A percentile compares a stretch with the other conserved stretches of the same genome.
These are phyloP conservation scores for Pedetes capensis DNA, from an alignment of 2,113 vertebrate species.

Conservation along the genomic window DNA sequence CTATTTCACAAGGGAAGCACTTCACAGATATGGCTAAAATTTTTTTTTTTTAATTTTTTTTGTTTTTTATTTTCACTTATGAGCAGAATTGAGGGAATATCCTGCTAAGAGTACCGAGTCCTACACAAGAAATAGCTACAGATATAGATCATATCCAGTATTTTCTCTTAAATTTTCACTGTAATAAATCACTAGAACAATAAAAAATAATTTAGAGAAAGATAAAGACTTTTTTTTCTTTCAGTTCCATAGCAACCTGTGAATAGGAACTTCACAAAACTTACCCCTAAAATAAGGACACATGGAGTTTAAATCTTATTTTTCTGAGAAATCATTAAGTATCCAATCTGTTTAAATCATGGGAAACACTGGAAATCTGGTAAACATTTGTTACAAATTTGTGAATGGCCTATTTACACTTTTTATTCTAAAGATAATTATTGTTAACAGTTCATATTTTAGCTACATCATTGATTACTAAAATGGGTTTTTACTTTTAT, in stretches of 20 bases:
- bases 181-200: background rate
- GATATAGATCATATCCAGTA: background rate
- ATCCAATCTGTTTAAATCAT: background rate
- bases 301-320: background rate
- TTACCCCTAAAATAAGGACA: background rate
- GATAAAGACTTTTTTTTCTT: background rate
- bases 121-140: background rate
- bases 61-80: background rate
- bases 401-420: background rate
- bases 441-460: background rate
- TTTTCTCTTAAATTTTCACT: conserved; percentile 11
- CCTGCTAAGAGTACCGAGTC: background rate
- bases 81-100: background rate
- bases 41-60: background rate
- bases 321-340: background rate
- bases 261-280: background rate
- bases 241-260: background rate
- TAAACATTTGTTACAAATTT: background rate
- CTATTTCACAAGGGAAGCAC: background rate
- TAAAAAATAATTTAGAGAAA: background rate
- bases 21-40: background rate
- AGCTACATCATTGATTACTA: background rate
- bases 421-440: background rate
- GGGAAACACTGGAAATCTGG: background rate
- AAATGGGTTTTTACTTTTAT: conserved; percentile 19